Base-by-base conservation (phyloP, 2,797 vertebrate genomes). In the Silurus lanzhouensis region DNA sequence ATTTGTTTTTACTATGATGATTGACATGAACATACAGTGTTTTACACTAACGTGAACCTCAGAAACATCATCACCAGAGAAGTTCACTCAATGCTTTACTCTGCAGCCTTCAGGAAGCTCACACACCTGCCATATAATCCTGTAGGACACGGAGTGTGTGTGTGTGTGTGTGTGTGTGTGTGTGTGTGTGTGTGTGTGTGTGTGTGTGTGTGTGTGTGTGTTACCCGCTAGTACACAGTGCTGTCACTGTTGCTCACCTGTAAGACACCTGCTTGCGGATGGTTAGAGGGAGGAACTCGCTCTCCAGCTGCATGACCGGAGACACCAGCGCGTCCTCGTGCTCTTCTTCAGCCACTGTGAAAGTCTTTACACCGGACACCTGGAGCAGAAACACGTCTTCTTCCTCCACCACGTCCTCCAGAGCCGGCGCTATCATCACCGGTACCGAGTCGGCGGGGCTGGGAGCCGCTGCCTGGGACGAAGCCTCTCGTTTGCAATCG, bases 251-350 rank as follows among this genome's bases (percentile, higher is more conserved):
- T 44, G 19, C 95, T 91, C 94, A 96, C 96, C 96, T 96, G 94
- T 97, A 96, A 5, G 96, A 97, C 87, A 96, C 94, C 92, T 96
- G 96, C 88, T 97, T 96, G 82, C 90, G 93, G 89, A 97, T 94
- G 87, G 95, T 91, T 83, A 96, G 91, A 80, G 95, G 95, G 55
- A 93, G 88, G 87, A 96, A 95, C 74, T 92, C 93, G 86, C 94
- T 87, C 58, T 91, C 88, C 46, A 90, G 68, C 71, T 85, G 85
- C 38, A 63, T 84, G 2, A 67, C 81, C n/a, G 83, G 44, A 17
- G 74, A 70, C 8, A 66, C 70, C 4, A 84, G 83, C 7, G 22
- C 74, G 46, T 87, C 85, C 25, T 48, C 52, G 38, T 20, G n/a
- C 55, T 5, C 55, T 3, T 19, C 83, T 5, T 14, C 68, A 3